phyloP scores from a whole-genome alignment of 2,113 vertebrate genomes.

The Glaucidium brasilianum region DNA sequence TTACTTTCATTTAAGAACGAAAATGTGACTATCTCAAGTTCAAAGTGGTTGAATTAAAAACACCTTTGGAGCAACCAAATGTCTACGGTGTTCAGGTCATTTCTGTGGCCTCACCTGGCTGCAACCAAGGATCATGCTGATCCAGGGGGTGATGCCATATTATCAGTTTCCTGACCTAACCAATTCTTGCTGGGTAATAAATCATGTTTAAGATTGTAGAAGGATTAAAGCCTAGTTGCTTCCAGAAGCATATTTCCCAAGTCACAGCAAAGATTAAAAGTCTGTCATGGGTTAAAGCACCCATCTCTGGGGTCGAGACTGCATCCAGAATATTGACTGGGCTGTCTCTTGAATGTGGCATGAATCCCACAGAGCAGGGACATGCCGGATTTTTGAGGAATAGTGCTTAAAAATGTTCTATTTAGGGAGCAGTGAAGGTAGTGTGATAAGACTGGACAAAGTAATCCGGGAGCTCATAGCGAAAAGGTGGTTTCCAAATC shows the following conservation, averaged over 20 bases:
- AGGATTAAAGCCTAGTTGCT: not conserved
- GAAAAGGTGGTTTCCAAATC: not conserved
- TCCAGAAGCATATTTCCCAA: not conserved
- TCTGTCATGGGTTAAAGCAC: not conserved
- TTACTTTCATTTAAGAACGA: not conserved
- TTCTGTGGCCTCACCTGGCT: not conserved
- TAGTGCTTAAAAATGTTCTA: not conserved
- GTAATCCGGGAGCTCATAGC: not conserved
- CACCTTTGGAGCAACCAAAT: not conserved
- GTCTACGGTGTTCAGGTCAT: rapidly evolving
- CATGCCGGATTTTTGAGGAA: not conserved
- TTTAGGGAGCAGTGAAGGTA: not conserved
- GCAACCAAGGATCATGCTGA: no score
- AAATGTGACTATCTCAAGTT: not conserved
- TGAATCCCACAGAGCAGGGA: not conserved
- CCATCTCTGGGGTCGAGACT: not conserved
- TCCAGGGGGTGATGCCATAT: rapidly evolving
- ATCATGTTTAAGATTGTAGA: not conserved
- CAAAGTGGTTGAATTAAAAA: not conserved
- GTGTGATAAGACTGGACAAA: not conserved
- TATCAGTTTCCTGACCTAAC: not conserved
- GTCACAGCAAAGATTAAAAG: not conserved
- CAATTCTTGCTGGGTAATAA: not conserved
- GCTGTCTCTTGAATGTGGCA: not conserved
- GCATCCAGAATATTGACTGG: not conserved